Conservation (phyloP, 2,113 vertebrate species). For the Acanthisitta chloris region DNA sequence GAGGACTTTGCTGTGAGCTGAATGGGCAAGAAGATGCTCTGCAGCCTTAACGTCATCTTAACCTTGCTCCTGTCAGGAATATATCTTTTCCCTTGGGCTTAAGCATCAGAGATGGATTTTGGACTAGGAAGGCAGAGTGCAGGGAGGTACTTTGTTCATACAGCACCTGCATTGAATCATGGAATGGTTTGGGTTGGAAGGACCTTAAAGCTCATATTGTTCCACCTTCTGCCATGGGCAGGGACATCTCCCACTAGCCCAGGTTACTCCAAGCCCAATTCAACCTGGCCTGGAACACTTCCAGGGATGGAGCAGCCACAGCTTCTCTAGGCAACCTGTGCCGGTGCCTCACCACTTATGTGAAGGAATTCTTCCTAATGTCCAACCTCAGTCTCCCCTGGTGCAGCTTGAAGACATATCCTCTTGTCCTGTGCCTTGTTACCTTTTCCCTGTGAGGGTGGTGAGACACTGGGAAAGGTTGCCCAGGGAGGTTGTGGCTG, state of each 20-base stretch:
- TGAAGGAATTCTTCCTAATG: not conserved
- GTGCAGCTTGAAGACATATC: not conserved
- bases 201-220: not conserved
- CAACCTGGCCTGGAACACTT: fast-evolving
- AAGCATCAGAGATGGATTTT: not conserved
- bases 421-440: not conserved
- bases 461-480: no score
- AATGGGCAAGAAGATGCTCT: not conserved
- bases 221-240: not conserved
- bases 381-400: not conserved
- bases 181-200: not conserved
- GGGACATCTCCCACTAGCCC: fast-evolving
- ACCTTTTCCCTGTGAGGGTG: no score
- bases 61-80: not conserved
- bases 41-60: not conserved
- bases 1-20: slow-evolving; percentile 13
- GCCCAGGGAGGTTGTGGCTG: no score
- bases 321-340: not conserved
- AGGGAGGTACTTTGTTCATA: not conserved
- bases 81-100: not conserved
- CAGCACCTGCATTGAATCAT: not conserved
- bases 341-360: fast-evolving
- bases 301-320: not conserved
- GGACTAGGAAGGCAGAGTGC: not conserved
- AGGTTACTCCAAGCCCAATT: fast-evolving